Evolutionary conservation across 2,113 vertebrate genomes (phyloP).

Genomic region (Atherinomorus stipes): DNA sequence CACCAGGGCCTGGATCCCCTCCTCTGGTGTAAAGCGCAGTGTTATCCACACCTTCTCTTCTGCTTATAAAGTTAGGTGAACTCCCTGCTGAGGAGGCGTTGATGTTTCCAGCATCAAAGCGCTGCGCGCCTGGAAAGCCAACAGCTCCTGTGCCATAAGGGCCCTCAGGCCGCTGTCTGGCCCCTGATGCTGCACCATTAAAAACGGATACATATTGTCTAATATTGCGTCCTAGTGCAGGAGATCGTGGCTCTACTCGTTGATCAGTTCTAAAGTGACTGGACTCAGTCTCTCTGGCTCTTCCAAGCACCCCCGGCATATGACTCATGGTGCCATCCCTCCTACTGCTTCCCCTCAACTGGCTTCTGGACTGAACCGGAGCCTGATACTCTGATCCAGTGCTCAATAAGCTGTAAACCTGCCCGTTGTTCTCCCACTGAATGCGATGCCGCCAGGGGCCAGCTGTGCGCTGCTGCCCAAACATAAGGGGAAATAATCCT

Average conservation of each 20-base stretch:
- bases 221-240: conserved; percentile 7
- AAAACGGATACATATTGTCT: conserved; percentile 25
- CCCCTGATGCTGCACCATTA: conserved; percentile 49
- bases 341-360: conserved; percentile 67
- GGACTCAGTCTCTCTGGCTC: conserved; percentile 34
- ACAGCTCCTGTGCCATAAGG: conserved; percentile 12
- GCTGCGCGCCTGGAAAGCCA: conserved; percentile 46
- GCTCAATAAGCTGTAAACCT: conserved; percentile 82
- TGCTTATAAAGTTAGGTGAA: conserved; percentile 19
- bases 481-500: conserved; percentile 59
- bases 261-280: conserved; percentile 29
- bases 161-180: conserved; percentile 48
- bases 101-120: conserved; percentile 12
- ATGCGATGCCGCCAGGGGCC: conserved; percentile 79
- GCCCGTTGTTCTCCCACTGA: conserved; percentile 84
- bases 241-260: not conserved
- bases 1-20: conserved; percentile 13
- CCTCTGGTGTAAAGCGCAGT: conserved; percentile 13
- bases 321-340: conserved; percentile 46
- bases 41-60: conserved; percentile 21
- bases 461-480: conserved; percentile 59
- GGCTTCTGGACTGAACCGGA: conserved; percentile 63
- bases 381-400: conserved; percentile 81
- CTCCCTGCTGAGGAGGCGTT: conserved; percentile 32
- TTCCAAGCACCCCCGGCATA: conserved; percentile 35